A percentile compares a stretch with the other conserved stretches of the same genome.
Evolutionary conservation across 2,888 invertebrate genomes (phyloP).

Genomic region (Cerastis leucographa): DNA sequence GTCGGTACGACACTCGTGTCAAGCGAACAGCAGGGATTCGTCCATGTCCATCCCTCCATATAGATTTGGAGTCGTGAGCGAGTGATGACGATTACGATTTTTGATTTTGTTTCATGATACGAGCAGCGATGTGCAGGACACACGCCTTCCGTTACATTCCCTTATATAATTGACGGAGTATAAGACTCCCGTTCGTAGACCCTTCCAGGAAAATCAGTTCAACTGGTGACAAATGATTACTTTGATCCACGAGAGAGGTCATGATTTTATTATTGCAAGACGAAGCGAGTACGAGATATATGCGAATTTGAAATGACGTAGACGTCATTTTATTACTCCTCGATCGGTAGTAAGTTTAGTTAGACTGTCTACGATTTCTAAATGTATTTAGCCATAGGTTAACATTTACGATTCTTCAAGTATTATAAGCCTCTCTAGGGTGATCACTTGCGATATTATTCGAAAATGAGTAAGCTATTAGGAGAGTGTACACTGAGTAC

Average conservation of each 20-base stretch:
- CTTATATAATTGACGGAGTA: conserved; percentile 53
- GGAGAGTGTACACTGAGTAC: conserved; percentile 70
- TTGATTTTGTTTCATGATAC: conserved; percentile 29
- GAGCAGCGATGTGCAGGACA: conserved; percentile 63
- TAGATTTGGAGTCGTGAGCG: conserved; percentile 44
- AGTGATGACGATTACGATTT: conserved; percentile 38
- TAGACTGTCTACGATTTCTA: conserved; percentile 80
- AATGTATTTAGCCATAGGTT: conserved; percentile 86
- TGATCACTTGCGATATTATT: conserved; percentile 70
- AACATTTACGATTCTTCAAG: conserved; percentile 79
- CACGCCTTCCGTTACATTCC: conserved; percentile 66
- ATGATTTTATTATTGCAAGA: conserved; percentile 75
- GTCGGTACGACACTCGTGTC: neutral
- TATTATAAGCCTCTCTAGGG: conserved; percentile 76
- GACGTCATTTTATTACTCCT: conserved; percentile 78
- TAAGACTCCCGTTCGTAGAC: conserved; percentile 41
- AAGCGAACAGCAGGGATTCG: conserved; percentile 26
- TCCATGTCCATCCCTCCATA: neutral
- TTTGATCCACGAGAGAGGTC: conserved; percentile 64
- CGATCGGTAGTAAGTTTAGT: conserved; percentile 82
- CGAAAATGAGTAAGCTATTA: conserved; percentile 67
- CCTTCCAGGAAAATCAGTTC: conserved; percentile 39
- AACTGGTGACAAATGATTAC: conserved; percentile 54
- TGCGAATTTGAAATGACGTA: conserved; percentile 70
- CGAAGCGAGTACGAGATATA: conserved; percentile 70